phyloP scores from a whole-genome alignment of 2,113 vertebrate species.

The Sander vitreus region DNA sequence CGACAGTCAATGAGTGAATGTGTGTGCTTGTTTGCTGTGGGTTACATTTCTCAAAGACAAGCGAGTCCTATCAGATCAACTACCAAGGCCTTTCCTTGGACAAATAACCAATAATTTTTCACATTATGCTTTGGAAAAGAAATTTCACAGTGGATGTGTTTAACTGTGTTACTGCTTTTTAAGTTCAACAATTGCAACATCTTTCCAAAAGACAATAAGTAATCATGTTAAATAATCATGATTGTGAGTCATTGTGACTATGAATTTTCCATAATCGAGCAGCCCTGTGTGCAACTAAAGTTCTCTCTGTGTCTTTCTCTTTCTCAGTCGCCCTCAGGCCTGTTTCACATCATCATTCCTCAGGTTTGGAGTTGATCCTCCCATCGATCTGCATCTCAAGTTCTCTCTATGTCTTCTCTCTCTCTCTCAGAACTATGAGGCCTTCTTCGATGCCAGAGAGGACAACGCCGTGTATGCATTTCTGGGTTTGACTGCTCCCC shows the following conservation, averaged over 20 bases:
- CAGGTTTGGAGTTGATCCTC: constrained; percentile 9
- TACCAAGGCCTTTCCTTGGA: constrained; percentile 30
- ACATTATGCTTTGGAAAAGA: too few relatives aligned
- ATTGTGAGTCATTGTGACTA: too few relatives aligned
- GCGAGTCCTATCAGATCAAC: constrained; percentile 43
- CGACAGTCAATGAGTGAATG: constrained; percentile 32
- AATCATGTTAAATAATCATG: too few relatives aligned
- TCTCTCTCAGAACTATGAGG: constrained; percentile 90
- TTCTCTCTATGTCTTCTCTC: constrained; percentile 11
- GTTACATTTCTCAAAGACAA: constrained; percentile 41
- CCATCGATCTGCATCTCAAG: constrained; percentile 15
- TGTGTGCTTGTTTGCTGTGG: constrained; percentile 46
- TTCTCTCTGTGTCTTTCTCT: too few relatives aligned
- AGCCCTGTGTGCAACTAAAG: too few relatives aligned
- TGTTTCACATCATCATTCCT: constrained; percentile 46
- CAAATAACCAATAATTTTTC: constrained; percentile 49
- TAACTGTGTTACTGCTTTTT: too few relatives aligned
- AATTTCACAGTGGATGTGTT: too few relatives aligned
- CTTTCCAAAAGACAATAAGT: too few relatives aligned
- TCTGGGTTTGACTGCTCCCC: constrained; percentile 94
- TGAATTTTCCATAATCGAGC: too few relatives aligned
- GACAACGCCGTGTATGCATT: constrained; percentile 96
- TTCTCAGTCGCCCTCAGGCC: constrained; percentile 25
- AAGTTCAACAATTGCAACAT: too few relatives aligned
- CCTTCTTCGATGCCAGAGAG: constrained; percentile 96